Conservation (phyloP, 2,113 vertebrate genomes). For the Microcebus ravelobensis region DNA sequence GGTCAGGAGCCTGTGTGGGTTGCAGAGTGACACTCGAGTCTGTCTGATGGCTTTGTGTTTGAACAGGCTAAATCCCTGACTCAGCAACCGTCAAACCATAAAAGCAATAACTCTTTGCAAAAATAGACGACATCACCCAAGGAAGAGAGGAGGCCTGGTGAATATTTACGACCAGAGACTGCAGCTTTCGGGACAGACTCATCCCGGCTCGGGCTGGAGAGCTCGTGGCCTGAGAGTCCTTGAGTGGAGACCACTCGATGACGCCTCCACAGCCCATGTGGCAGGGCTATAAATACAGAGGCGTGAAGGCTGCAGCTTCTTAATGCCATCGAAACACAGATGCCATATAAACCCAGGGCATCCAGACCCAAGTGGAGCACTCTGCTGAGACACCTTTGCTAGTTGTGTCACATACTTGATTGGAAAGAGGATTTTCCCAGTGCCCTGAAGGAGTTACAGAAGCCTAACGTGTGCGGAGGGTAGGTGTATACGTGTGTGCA, state of each 20-base stretch:
- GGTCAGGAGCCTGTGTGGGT: neutral
- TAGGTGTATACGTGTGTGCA: fast-evolving
- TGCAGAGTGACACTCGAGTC: neutral
- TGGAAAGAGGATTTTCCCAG: neutral
- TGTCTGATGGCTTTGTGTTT: neutral
- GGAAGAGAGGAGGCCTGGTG: neutral
- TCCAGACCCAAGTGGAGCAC: neutral
- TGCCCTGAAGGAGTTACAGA: neutral
- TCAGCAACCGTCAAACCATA: neutral
- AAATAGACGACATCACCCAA: neutral
- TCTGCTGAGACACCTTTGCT: neutral
- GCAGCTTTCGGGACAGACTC: neutral
- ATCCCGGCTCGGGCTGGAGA: neutral
- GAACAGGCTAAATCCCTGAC: neutral
- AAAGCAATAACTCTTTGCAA: neutral
- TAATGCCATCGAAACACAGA: neutral
- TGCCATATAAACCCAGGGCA: neutral
- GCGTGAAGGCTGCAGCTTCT: neutral
- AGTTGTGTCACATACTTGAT: fast-evolving
- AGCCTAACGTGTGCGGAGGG: neutral
- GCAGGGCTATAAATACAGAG: neutral
- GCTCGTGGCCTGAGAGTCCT: neutral
- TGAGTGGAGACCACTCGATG: neutral
- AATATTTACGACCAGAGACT: neutral
- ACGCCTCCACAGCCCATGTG: neutral